Evolutionary conservation across 2,888 invertebrate genomes (phyloP).

Genomic region (Kryphioiulus occultus): DNA sequence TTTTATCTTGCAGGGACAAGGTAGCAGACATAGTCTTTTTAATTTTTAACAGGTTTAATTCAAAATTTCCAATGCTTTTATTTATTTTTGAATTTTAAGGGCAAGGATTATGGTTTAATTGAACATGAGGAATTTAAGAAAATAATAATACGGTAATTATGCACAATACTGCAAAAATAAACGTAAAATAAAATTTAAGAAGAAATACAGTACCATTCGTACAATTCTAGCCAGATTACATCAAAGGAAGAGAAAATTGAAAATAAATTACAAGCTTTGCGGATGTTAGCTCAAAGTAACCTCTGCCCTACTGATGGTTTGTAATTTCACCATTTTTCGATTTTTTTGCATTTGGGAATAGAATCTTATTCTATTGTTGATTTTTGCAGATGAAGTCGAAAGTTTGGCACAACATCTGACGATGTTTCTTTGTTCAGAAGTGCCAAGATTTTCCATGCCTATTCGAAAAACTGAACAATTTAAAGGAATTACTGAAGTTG

Average conservation of each 20-base stretch:
- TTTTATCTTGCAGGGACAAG: neutral
- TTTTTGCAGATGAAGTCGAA: neutral
- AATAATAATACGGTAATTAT: neutral
- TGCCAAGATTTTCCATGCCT: neutral
- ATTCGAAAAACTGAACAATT: neutral
- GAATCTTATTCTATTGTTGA: neutral
- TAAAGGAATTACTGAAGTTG: slow-evolving; percentile 35
- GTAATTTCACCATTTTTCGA: neutral
- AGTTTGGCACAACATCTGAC: neutral
- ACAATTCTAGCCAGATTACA: neutral
- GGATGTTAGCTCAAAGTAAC: neutral
- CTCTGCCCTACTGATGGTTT: neutral
- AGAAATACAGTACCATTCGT: too few species aligned
- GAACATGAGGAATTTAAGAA: neutral
- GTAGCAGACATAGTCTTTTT: neutral
- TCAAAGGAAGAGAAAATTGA: neutral
- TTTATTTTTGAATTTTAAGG: neutral
- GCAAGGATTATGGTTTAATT: neutral
- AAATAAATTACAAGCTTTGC: neutral
- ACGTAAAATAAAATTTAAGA: too few species aligned
- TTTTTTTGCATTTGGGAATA: too few species aligned
- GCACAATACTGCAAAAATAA: too few species aligned
- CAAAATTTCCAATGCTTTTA: neutral
- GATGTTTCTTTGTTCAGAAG: neutral
- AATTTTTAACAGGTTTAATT: neutral